Conservation (phyloP, 2,888 invertebrate genomes). For the Nephrotoma guestfalica region DNA sequence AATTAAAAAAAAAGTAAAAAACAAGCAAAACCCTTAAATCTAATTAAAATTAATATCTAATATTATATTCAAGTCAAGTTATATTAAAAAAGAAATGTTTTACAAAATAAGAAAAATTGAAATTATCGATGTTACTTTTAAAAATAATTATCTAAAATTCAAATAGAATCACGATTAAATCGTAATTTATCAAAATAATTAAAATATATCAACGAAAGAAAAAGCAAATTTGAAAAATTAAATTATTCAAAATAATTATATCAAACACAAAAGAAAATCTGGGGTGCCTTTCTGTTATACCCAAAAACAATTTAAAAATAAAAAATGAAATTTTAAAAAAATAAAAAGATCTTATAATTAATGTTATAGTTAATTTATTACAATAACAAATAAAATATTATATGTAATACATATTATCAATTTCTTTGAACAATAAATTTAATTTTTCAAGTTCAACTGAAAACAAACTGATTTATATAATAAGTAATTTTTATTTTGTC, state of each 20-base stretch:
- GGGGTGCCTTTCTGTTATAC: neutral
- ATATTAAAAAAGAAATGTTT: neutral
- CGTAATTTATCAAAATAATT: neutral
- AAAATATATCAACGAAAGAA: neutral
- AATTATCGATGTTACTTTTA: neutral
- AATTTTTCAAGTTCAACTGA: neutral
- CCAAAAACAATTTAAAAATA: neutral
- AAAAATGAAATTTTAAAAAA: neutral
- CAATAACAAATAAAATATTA: neutral
- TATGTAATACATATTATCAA: neutral
- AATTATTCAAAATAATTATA: neutral
- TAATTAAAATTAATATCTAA: neutral
- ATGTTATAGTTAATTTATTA: neutral
- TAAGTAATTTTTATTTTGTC: neutral
- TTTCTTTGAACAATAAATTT: neutral
- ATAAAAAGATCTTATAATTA: neutral
- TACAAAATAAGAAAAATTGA: neutral
- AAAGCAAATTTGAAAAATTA: neutral
- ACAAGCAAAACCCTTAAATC: neutral
- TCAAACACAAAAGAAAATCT: neutral
- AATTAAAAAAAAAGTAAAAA: neutral
- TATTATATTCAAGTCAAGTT: neutral
- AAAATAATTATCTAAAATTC: neutral
- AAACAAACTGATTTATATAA: neutral
- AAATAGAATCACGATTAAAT: neutral